These are phyloP conservation scores for Nesogale talazaci DNA, from an alignment of 2,113 vertebrate species.

Conservation along the genomic window DNA sequence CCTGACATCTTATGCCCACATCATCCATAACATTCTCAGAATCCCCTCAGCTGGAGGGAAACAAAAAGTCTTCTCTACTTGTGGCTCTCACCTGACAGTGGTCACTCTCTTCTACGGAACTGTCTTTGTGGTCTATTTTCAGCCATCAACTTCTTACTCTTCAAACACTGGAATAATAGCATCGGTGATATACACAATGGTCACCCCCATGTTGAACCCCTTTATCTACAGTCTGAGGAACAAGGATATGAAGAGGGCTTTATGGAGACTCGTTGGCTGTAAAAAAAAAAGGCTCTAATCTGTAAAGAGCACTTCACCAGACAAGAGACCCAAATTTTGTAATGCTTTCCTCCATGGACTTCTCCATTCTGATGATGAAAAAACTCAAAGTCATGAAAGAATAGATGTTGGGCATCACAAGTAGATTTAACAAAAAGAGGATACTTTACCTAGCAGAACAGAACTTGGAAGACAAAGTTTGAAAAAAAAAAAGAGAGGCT, in stretches of 20 bases:
- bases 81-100: slow-evolving; percentile 56
- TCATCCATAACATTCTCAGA: slow-evolving; percentile 46
- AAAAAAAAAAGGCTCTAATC: background rate
- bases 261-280: slow-evolving; percentile 17
- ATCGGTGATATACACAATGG: slow-evolving; percentile 56
- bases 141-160: slow-evolving; percentile 48
- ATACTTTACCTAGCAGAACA: background rate
- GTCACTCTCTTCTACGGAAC: slow-evolving; percentile 62
- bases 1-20: slow-evolving; percentile 56
- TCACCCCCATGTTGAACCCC: slow-evolving; percentile 65
- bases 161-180: slow-evolving; percentile 30
- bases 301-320: background rate
- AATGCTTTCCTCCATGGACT: background rate
- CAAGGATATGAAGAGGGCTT: slow-evolving; percentile 53
- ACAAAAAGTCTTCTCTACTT: slow-evolving; percentile 63
- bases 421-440: background rate
- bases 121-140: slow-evolving; percentile 46
- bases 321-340: background rate
- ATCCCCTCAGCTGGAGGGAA: slow-evolving; percentile 43
- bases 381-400: background rate
- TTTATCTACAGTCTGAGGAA: slow-evolving; percentile 65
- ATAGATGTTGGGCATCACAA: background rate
- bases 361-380: background rate
- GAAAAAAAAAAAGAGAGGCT: background rate
- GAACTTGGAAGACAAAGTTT: background rate